phyloP scores from a whole-genome alignment of 1,140 invertebrate genomes.

The Drosophila gunungcola region DNA sequence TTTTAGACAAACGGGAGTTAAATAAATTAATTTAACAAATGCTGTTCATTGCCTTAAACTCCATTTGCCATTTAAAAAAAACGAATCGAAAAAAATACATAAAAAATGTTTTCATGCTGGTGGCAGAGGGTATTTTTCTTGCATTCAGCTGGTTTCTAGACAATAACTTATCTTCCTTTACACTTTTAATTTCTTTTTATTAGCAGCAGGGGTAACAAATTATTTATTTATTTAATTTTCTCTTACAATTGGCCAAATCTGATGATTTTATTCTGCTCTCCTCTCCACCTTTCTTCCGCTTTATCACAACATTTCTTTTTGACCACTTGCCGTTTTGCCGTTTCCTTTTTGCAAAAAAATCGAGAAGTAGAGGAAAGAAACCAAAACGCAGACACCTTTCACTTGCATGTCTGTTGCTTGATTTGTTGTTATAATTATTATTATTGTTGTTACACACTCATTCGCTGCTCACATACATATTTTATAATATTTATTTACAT shows the following conservation, averaged over 20 bases:
- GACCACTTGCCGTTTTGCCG: constrained; percentile 10
- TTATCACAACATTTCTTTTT: neutral
- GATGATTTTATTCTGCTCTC: constrained; percentile 10
- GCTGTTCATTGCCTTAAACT: constrained; percentile 2
- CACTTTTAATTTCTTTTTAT: constrained; percentile 9
- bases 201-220: constrained; percentile 54
- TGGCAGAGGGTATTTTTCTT: neutral
- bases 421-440: constrained; percentile 37
- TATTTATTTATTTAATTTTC: constrained; percentile 73
- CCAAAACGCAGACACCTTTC: constrained; percentile 53
- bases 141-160: constrained; percentile 1
- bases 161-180: neutral
- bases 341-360: constrained; percentile 32
- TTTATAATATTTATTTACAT: constrained; percentile 74
- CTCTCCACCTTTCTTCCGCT: neutral
- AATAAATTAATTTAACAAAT: constrained; percentile 10
- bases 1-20: neutral
- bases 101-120: neutral
- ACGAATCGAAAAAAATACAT: neutral
- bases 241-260: constrained; percentile 33
- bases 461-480: constrained; percentile 37
- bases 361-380: neutral
- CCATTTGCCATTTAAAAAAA: neutral
- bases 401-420: constrained; percentile 61
- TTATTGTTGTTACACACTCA: constrained; percentile 32